Evolutionary conservation across 1,140 invertebrate species (phyloP).

Genomic region (Trialeurodes vaporariorum): DNA sequence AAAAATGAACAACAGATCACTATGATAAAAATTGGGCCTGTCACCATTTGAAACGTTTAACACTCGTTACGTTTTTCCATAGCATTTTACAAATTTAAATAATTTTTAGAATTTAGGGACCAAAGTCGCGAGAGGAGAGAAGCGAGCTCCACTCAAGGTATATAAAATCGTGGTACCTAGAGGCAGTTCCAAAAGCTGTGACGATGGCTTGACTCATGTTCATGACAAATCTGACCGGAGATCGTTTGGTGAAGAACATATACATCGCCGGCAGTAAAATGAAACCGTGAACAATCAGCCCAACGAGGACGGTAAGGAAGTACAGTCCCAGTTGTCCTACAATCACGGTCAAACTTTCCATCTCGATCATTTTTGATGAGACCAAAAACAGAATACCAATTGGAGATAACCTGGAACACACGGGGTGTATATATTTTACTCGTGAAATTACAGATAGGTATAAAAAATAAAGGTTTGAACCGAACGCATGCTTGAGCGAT

Average conservation of each 20-base stretch:
- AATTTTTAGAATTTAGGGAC: too few relatives aligned
- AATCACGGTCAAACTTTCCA: slow-evolving; percentile 57
- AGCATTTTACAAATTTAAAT: too few relatives aligned
- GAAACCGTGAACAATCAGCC: slow-evolving; percentile 80
- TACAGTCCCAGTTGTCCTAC: slow-evolving; percentile 75
- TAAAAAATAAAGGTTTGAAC: too few relatives aligned
- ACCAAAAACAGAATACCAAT: slow-evolving; percentile 72
- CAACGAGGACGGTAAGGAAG: slow-evolving; percentile 78
- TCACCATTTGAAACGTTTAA: too few relatives aligned
- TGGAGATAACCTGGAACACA: slow-evolving; percentile 64
- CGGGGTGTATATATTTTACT: too few relatives aligned
- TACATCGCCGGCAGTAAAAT: slow-evolving; percentile 75
- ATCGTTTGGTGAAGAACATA: slow-evolving; percentile 57
- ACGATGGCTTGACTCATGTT: slow-evolving; percentile 78
- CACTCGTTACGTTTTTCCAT: too few relatives aligned
- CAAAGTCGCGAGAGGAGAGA: too few relatives aligned
- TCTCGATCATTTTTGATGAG: slow-evolving; percentile 63
- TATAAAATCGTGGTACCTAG: slow-evolving; percentile 50
- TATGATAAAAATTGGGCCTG: too few relatives aligned
- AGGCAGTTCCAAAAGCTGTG: slow-evolving; percentile 85
- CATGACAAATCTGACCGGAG: slow-evolving; percentile 68
- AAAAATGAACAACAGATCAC: too few relatives aligned
- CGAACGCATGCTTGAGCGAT: too few relatives aligned
- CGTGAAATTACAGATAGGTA: too few relatives aligned
- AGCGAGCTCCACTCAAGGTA: too few relatives aligned